A percentile compares a stretch with the other conserved stretches of the same genome.
Conservation (phyloP, 2,113 vertebrate species). For the Atlantisia rogersi region DNA sequence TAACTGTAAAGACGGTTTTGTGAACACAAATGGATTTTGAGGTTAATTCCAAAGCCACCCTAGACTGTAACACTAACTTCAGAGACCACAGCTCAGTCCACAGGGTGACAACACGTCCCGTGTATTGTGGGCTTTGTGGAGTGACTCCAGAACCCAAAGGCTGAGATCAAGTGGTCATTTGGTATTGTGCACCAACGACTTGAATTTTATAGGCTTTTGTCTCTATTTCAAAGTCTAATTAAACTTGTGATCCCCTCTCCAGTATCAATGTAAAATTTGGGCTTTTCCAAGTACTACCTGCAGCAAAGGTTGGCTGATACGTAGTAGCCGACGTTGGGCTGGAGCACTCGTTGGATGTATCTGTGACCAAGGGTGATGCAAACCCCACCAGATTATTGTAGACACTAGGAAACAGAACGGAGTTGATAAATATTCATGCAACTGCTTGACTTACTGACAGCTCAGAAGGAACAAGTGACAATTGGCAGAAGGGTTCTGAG, state of each 20-base stretch:
- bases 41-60: neutral
- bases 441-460: neutral
- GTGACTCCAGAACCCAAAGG: neutral
- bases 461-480: neutral
- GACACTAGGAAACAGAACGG: slow-evolving; percentile 77
- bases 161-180: neutral
- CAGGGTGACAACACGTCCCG: fast-evolving
- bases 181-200: neutral
- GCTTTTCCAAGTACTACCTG: slow-evolving; percentile 77
- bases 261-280: neutral
- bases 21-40: neutral
- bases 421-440: neutral
- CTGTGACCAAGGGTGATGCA: slow-evolving; percentile 95
- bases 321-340: slow-evolving; percentile 87
- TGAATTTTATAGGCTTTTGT: neutral
- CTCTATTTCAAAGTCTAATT: neutral
- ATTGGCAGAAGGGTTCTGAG: too few relatives aligned
- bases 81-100: neutral
- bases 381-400: slow-evolving; percentile 97
- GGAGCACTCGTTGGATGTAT: slow-evolving; percentile 88
- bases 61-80: neutral
- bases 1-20: neutral
- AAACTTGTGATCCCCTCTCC: neutral
- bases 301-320: slow-evolving; percentile 92
- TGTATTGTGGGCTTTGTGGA: neutral